Evolutionary conservation across 2,797 vertebrate species (phyloP).

Genomic region (Artibeus jamaicensis): DNA sequence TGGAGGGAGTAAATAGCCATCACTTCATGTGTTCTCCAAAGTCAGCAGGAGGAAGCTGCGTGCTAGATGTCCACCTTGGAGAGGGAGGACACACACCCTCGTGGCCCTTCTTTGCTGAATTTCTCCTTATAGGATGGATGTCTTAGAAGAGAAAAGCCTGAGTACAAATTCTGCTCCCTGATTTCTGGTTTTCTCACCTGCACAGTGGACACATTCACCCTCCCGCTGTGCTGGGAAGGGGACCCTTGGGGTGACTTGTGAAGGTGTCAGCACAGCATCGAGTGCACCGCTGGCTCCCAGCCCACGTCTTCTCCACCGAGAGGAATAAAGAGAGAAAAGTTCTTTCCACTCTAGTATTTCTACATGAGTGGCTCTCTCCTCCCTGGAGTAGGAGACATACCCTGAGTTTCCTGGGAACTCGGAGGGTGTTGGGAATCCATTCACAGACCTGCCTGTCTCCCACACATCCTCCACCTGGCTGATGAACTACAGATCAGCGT

Average conservation of each 20-base stretch:
- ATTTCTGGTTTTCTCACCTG: not conserved
- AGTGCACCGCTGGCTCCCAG: not conserved
- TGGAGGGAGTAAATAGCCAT: not conserved
- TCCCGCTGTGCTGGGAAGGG: not conserved
- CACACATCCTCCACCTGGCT: not conserved
- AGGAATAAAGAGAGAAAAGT: too few species aligned
- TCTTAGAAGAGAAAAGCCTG: not conserved
- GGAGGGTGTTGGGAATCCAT: not conserved
- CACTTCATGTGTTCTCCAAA: not conserved
- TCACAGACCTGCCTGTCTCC: not conserved
- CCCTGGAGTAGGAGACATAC: not conserved
- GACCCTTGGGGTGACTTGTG: not conserved
- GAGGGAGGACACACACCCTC: too few species aligned
- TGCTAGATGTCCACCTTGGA: not conserved
- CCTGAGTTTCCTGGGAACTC: not conserved
- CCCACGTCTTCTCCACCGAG: fast-evolving
- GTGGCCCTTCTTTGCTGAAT: not conserved
- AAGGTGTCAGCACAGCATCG: fast-evolving
- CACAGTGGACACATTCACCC: not conserved
- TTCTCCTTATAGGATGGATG: not conserved
- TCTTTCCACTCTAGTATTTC: not conserved
- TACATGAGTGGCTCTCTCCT: not conserved
- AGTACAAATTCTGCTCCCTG: not conserved
- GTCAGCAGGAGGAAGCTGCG: not conserved
- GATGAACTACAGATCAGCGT: not conserved